Evolutionary conservation across 1,140 invertebrate genomes (phyloP).

Genomic region (Saccostrea glomerata): DNA sequence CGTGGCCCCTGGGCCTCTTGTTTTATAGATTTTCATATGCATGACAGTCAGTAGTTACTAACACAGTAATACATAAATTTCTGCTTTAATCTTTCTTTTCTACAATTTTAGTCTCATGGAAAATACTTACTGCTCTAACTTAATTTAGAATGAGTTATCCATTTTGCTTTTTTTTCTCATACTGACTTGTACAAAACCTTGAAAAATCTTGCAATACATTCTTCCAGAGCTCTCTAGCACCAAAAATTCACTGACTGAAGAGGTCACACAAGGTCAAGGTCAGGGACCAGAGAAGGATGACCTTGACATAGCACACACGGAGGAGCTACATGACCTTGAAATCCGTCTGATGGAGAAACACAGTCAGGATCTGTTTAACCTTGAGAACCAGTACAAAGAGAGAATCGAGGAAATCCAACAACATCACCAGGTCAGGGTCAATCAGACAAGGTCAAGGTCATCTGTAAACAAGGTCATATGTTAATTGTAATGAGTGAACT

Average conservation of each 20-base stretch:
- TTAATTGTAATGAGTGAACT: no score
- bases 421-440: constrained; percentile 54
- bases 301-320: constrained; percentile 53
- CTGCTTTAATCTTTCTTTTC: no score
- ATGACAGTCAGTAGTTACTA: no score
- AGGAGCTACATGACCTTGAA: constrained; percentile 50
- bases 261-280: constrained; percentile 9
- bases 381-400: constrained; percentile 58
- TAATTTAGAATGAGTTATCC: no score
- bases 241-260: not conserved
- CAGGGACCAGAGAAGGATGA: constrained; percentile 23
- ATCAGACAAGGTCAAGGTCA: not conserved
- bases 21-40: no score
- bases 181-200: not conserved
- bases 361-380: constrained; percentile 61
- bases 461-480: not conserved
- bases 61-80: no score
- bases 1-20: no score
- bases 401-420: constrained; percentile 56
- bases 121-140: no score
- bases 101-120: no score
- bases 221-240: not conserved
- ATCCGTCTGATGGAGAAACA: constrained; percentile 56
- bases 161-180: not conserved
- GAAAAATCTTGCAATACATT: not conserved